Evolutionary conservation across 2,888 invertebrate species (phyloP).

Genomic region (Ormyrus pomaceus): DNA sequence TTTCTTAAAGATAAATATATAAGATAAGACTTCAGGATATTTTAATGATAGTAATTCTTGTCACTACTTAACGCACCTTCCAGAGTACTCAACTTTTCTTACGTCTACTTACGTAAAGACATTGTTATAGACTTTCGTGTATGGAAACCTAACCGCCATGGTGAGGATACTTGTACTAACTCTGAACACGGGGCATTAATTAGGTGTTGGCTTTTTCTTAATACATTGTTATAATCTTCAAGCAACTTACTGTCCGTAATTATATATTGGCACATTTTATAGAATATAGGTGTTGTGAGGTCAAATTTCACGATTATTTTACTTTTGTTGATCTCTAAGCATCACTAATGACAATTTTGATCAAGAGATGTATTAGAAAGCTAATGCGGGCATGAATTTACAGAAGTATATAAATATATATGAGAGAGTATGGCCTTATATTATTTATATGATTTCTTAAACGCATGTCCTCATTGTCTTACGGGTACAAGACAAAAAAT

Average conservation of each 20-base stretch:
- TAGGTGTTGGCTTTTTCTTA: conserved; percentile 54
- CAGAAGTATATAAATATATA: background rate
- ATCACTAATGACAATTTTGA: background rate
- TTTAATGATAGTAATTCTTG: conserved; percentile 69
- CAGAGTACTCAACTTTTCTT: conserved; percentile 71
- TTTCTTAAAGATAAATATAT: too few relatives aligned
- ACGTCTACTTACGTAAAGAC: conserved; percentile 49
- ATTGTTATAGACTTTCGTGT: conserved; percentile 49
- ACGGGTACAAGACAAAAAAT: background rate
- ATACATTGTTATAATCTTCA: conserved; percentile 29
- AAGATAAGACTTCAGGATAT: background rate
- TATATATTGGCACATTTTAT: conserved; percentile 29
- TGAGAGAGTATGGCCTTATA: background rate
- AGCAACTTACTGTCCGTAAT: conserved; percentile 39
- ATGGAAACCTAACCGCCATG: conserved; percentile 54
- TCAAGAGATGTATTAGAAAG: background rate
- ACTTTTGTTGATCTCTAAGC: background rate
- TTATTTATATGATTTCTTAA: background rate
- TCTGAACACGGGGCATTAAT: conserved; percentile 42
- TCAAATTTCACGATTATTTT: conserved; percentile 23
- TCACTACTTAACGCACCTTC: conserved; percentile 77
- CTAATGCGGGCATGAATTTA: background rate
- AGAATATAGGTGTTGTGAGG: background rate
- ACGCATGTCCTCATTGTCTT: conserved; percentile 22
- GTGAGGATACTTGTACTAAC: conserved; percentile 56